Conservation (phyloP, 2,888 invertebrate genomes). For the Geophilus truncorum region DNA sequence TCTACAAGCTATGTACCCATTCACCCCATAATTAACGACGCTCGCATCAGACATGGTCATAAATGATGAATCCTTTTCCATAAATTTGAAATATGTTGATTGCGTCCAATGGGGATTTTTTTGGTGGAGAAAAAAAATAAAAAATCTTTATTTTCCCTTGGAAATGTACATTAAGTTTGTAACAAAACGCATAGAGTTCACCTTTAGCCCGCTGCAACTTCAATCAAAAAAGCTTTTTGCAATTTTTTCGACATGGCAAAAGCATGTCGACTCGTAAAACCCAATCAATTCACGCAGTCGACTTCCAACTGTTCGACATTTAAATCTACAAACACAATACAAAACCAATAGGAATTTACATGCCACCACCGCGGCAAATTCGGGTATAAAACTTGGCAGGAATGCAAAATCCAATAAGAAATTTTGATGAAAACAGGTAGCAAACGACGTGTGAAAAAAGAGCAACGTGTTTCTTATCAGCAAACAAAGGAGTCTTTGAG, state of each 20-base stretch:
- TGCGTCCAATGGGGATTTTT: not conserved
- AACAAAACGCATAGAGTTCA: not conserved
- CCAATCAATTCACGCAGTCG: not conserved
- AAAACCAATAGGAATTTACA: not conserved
- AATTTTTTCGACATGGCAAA: not conserved
- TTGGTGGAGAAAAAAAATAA: not conserved
- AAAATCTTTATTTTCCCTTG: not conserved
- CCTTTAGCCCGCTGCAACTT: not conserved
- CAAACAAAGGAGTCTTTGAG: not conserved
- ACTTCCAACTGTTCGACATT: not conserved
- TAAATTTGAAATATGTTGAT: conserved; percentile 2
- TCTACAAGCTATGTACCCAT: no score
- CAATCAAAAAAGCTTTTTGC: not conserved
- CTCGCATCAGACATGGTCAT: not conserved
- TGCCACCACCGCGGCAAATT: not conserved
- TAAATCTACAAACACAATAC: not conserved
- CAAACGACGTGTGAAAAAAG: conserved; percentile 8
- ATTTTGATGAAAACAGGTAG: not conserved
- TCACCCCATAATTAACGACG: not conserved
- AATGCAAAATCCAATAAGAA: conserved; percentile 1
- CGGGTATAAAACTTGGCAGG: not conserved
- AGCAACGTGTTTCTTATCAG: conserved; percentile 12
- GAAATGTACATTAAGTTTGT: not conserved
- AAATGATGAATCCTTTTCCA: not conserved
- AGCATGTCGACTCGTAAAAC: not conserved